Percentiles rank a stretch among this genome's conserved stretches.
phyloP scores from a whole-genome alignment of 2,113 vertebrate species.

The Spea multiplicata region DNA sequence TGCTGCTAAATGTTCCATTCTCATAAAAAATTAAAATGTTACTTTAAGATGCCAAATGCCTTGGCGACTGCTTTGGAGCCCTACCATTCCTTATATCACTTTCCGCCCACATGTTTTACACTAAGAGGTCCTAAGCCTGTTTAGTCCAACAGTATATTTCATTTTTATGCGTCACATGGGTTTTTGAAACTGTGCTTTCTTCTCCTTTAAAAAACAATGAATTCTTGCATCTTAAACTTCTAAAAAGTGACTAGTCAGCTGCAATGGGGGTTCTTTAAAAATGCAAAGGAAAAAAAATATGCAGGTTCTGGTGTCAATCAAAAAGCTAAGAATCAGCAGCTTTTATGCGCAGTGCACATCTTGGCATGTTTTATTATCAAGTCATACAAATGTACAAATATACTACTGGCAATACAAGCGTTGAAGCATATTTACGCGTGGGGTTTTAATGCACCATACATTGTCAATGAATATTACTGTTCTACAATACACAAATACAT shows the following conservation, averaged over 20 bases:
- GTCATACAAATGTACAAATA: neutral
- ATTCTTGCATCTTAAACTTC: neutral
- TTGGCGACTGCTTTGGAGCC: neutral
- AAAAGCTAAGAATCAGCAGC: neutral
- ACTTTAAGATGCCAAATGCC: conserved; percentile 6
- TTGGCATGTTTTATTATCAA: too few relatives aligned
- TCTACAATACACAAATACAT: too few relatives aligned
- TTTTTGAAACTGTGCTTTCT: neutral
- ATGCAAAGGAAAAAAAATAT: neutral
- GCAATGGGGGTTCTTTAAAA: neutral
- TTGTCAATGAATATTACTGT: too few relatives aligned
- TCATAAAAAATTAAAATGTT: conserved; percentile 11
- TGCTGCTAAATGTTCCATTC: neutral
- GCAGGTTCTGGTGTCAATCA: neutral
- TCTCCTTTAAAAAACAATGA: neutral
- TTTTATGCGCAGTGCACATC: neutral
- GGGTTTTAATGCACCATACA: too few relatives aligned
- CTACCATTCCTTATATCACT: neutral
- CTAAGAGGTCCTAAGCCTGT: neutral
- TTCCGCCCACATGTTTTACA: conserved; percentile 10
- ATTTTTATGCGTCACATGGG: neutral
- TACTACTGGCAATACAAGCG: neutral
- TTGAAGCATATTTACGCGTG: too few relatives aligned
- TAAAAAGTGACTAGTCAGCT: neutral
- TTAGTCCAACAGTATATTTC: neutral